phyloP scores from a whole-genome alignment of 2,888 invertebrate species.

The Thereva unica region DNA sequence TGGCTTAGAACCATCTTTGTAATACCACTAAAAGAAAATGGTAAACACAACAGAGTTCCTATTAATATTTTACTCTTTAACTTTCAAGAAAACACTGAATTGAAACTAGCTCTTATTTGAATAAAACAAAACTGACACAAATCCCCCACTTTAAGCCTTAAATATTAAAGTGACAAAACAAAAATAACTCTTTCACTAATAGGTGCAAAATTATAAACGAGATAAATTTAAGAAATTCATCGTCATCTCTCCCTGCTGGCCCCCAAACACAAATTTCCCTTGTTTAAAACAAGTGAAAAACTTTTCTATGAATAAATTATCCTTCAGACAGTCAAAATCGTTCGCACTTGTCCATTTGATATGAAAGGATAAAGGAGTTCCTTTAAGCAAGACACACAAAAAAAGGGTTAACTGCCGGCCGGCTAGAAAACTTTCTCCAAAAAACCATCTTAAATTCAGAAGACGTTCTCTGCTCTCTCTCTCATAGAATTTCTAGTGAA shows the following conservation, averaged over 20 bases:
- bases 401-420: background rate
- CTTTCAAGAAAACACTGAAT: no score
- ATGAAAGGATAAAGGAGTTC: background rate
- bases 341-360: slow-evolving; percentile 5
- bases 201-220: no score
- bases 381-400: background rate
- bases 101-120: no score
- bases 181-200: no score
- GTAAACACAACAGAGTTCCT: no score
- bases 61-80: no score
- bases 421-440: slow-evolving; percentile 2
- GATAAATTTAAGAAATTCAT: slow-evolving; percentile 8
- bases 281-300: slow-evolving; percentile 11
- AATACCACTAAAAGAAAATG: no score
- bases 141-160: no score
- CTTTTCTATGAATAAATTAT: slow-evolving; percentile 40
- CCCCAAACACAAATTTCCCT: slow-evolving; percentile 29
- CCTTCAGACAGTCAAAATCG: background rate
- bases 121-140: no score
- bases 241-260: background rate
- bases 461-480: slow-evolving; percentile 6
- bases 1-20: no score
- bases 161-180: no score
- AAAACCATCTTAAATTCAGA: slow-evolving; percentile 18
- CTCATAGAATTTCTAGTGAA: slow-evolving; percentile 8